phyloP scores from a whole-genome alignment of 2,888 invertebrate species.

The Hartigia nigra region DNA sequence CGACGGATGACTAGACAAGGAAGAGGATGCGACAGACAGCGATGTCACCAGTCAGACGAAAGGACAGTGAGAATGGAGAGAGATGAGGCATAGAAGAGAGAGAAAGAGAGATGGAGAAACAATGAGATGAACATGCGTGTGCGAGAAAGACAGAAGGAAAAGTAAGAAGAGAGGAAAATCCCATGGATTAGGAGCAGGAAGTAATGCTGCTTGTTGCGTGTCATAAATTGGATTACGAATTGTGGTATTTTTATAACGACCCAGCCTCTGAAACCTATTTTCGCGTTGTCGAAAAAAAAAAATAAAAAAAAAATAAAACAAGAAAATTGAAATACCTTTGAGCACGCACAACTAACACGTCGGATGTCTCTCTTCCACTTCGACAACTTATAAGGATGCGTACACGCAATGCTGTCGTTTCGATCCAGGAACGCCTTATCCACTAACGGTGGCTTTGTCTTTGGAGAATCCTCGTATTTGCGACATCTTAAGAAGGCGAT shows the following conservation, averaged over 20 bases:
- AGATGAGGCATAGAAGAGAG: background rate
- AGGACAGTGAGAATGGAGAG: background rate
- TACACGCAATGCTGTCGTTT: background rate
- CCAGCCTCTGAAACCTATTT: background rate
- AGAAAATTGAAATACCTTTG: background rate
- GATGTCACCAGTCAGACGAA: background rate
- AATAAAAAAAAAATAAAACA: background rate
- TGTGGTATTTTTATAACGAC: slow-evolving; percentile 41
- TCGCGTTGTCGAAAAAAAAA: background rate
- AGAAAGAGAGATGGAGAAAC: slow-evolving; percentile 7
- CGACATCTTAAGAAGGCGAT: background rate
- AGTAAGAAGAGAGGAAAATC: slow-evolving; percentile 41
- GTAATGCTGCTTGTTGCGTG: slow-evolving; percentile 46
- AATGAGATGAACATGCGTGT: background rate
- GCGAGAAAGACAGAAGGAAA: slow-evolving; percentile 22
- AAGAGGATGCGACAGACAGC: background rate
- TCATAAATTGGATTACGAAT: slow-evolving; percentile 57
- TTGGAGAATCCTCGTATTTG: background rate
- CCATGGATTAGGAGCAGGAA: slow-evolving; percentile 49
- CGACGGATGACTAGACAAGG: background rate
- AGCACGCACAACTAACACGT: background rate
- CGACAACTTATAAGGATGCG: background rate
- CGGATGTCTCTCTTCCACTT: background rate
- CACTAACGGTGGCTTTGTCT: background rate
- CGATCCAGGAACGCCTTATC: background rate